phyloP scores from a whole-genome alignment of 2,888 invertebrate genomes.

The Neoitamus cyanurus region DNA sequence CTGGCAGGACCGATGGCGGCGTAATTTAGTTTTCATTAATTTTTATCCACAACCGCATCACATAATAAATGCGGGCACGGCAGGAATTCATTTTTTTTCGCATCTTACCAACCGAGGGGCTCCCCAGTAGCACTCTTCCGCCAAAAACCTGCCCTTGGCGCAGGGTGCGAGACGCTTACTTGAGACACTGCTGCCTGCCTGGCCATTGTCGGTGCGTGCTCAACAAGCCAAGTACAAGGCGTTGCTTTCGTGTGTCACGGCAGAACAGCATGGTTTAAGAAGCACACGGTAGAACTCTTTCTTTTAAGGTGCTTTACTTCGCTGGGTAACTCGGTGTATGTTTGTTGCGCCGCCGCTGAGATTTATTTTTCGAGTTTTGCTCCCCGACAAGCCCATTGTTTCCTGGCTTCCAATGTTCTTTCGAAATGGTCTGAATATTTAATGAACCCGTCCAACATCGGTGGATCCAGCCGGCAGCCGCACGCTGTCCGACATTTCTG shows the following conservation, averaged over 20 bases:
- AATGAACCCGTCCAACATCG: not conserved
- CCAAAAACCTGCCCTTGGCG: not conserved
- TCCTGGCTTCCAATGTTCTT: not conserved
- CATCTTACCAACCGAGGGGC: not conserved
- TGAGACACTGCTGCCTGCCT: conserved; percentile 15
- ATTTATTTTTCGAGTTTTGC: conserved; percentile 16
- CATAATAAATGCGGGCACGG: not conserved
- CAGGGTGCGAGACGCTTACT: conserved; percentile 8
- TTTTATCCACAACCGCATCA: not conserved
- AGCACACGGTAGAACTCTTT: not conserved
- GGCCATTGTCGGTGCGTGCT: conserved; percentile 2
- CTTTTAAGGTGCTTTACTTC: not conserved
- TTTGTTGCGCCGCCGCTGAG: not conserved
- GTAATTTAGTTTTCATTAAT: conserved; percentile 26
- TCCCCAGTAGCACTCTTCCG: not conserved
- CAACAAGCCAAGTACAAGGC: conserved; percentile 16
- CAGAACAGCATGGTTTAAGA: not conserved
- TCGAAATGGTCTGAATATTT: conserved; percentile 27
- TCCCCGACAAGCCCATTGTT: conserved; percentile 19
- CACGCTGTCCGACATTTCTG: not conserved
- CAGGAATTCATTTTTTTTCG: not conserved
- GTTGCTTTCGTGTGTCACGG: not conserved
- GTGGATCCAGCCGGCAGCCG: not conserved
- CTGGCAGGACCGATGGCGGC: not conserved
- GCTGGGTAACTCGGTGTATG: not conserved